These are phyloP conservation scores for Torymus aiolomorphi DNA, from an alignment of 2,888 invertebrate species.

Conservation along the genomic window DNA sequence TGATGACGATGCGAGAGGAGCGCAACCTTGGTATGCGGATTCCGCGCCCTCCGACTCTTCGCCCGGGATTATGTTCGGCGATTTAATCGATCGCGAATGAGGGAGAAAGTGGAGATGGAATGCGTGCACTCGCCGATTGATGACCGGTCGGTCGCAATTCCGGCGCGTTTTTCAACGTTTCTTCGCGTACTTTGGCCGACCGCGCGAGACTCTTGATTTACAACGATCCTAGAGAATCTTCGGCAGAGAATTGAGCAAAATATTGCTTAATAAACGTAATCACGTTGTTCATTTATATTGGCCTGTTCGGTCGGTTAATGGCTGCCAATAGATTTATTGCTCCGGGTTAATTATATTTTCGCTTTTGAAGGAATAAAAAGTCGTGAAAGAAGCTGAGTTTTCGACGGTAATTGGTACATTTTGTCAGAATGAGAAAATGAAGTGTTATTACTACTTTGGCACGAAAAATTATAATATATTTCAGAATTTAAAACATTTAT, in stretches of 20 bases:
- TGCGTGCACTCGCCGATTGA: background rate
- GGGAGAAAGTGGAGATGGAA: too few relatives aligned
- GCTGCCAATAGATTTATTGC: constrained; percentile 19
- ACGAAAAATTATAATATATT: too few relatives aligned
- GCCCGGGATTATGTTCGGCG: constrained; percentile 24
- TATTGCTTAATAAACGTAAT: constrained; percentile 53
- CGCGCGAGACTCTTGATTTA: constrained; percentile 33
- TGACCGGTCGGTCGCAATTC: background rate
- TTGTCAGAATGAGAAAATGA: too few relatives aligned
- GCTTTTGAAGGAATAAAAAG: too few relatives aligned
- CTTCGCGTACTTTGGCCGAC: background rate
- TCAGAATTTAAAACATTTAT: too few relatives aligned
- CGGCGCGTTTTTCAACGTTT: background rate
- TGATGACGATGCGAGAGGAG: too few relatives aligned
- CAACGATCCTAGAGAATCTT: constrained; percentile 49
- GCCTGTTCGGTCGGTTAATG: constrained; percentile 31
- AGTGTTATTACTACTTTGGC: too few relatives aligned
- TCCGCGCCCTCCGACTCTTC: too few relatives aligned
- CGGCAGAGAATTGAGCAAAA: constrained; percentile 34
- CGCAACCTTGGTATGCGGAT: constrained; percentile 37
- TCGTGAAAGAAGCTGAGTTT: too few relatives aligned
- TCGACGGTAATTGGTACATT: too few relatives aligned
- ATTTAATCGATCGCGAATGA: constrained; percentile 39
- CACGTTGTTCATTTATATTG: constrained; percentile 29
- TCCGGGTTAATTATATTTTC: too few relatives aligned